phyloP scores from a whole-genome alignment of 2,888 invertebrate genomes.

The Heliconius erato region DNA sequence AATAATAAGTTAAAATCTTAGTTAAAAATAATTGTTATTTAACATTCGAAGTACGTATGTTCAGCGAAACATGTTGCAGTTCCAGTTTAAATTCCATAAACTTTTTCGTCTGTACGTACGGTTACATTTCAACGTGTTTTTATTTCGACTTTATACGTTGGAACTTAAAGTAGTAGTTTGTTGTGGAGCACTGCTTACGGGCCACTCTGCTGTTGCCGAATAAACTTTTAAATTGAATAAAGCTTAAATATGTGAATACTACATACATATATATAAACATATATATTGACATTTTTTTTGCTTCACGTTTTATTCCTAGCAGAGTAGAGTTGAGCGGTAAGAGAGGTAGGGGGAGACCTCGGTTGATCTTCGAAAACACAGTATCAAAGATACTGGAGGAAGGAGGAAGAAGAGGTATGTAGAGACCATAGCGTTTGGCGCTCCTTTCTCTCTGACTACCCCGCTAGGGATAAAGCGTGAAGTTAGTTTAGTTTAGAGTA shows the following conservation, averaged over 20 bases:
- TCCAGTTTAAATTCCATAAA: neutral
- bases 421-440: too few relatives aligned
- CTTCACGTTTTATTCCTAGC: too few relatives aligned
- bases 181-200: slow-evolving; percentile 30
- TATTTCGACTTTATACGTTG: slow-evolving; percentile 34
- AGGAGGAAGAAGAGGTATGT: too few relatives aligned
- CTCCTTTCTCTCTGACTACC: too few relatives aligned
- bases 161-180: slow-evolving; percentile 26
- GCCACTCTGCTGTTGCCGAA: slow-evolving; percentile 28
- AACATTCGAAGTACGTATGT: neutral
- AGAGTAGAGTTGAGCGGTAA: too few relatives aligned
- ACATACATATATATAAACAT: neutral
- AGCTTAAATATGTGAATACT: slow-evolving; percentile 30
- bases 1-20: neutral
- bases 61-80: neutral
- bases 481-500: too few relatives aligned
- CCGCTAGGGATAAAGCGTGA: too few relatives aligned
- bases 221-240: slow-evolving; percentile 43
- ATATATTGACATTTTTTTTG: too few relatives aligned
- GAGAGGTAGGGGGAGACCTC: too few relatives aligned
- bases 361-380: too few relatives aligned
- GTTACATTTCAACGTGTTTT: slow-evolving; percentile 27
- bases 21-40: neutral
- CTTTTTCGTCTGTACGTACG: slow-evolving; percentile 6
- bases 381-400: too few relatives aligned